phyloP scores from a whole-genome alignment of 2,797 vertebrate species.

The Manis javanica region DNA sequence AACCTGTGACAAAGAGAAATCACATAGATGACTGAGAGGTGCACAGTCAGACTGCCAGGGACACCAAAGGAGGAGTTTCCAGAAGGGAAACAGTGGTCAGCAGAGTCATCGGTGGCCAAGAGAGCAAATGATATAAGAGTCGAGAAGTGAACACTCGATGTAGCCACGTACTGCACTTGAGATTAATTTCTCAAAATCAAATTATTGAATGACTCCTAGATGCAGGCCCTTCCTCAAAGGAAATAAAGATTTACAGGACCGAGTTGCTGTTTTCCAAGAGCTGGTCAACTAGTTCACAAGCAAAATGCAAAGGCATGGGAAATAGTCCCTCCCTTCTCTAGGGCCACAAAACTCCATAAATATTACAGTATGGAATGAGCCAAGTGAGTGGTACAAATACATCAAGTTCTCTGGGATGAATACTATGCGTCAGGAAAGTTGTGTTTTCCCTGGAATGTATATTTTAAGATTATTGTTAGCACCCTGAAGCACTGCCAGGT shows the following conservation, averaged over 20 bases:
- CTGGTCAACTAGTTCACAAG: neutral
- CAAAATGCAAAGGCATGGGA: neutral
- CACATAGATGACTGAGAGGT: neutral
- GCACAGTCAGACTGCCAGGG: neutral
- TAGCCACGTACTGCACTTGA: neutral
- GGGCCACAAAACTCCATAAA: neutral
- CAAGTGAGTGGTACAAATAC: neutral
- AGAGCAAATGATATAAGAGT: neutral
- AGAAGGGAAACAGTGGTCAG: neutral
- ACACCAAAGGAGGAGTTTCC: neutral
- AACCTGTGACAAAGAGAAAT: neutral
- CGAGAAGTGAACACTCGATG: neutral
- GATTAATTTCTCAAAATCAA: conserved; percentile 5
- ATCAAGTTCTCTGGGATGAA: neutral
- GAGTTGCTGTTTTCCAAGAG: neutral
- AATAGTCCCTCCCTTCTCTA: neutral
- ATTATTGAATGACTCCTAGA: neutral
- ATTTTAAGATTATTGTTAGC: conserved; percentile 40
- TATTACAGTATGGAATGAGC: neutral
- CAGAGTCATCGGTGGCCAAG: neutral
- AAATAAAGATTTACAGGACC: neutral
- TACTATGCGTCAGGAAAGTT: neutral
- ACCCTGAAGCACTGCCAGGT: neutral
- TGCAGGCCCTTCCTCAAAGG: neutral
- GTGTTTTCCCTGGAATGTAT: neutral